Evolutionary conservation across 2,888 invertebrate genomes (phyloP), one percentile per base, ranked within the genome.

Genomic region (Hecatera dysodea): DNA sequence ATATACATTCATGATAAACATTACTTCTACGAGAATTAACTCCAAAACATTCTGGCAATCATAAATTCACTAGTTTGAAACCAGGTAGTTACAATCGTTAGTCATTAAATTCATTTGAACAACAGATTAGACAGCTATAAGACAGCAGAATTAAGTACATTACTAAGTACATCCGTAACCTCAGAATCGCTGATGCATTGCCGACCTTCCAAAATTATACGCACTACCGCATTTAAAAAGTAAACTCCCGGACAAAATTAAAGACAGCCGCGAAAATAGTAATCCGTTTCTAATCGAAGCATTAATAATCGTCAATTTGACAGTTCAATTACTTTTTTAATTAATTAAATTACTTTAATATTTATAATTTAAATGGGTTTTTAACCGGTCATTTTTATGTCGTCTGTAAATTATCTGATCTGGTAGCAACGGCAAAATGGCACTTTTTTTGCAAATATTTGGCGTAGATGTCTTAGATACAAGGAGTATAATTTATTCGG

Each of bases 161-260:
- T 33, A 65, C 11, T 59, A 72, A 62, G 27, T 77, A 84, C 63
- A 67, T 64, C 53, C 64, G 64, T 55, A 69, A 83, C 77, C 83
- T 85, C 63, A 85, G 46, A 75, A 9, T 17, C 59, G 15, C 64
- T 74, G 81, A 67, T 77, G 84, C 84, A 85, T 75, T 55, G 5
- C 44, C 42, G 83, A 67, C 83, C 83, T 83, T 80, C 68, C 53
- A 0, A 50, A 59, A 24, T 46, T 29, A 9, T 33, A 71, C 72
- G 52, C 62, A 75, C 68, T 75, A 36, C 74, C 81, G 84, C 67
- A 57, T 77, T 42, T 12, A 66, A 68, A 74, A 72, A 67, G 71
- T 36, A 67, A 56, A 76, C 56, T 60, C 50, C 46, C 56, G 60
- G 56, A 52, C 76, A 55, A 63, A 67, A 50, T 39, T 61, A 62